Conservation (phyloP, 2,888 invertebrate species). For the Vesta saturnalis region DNA sequence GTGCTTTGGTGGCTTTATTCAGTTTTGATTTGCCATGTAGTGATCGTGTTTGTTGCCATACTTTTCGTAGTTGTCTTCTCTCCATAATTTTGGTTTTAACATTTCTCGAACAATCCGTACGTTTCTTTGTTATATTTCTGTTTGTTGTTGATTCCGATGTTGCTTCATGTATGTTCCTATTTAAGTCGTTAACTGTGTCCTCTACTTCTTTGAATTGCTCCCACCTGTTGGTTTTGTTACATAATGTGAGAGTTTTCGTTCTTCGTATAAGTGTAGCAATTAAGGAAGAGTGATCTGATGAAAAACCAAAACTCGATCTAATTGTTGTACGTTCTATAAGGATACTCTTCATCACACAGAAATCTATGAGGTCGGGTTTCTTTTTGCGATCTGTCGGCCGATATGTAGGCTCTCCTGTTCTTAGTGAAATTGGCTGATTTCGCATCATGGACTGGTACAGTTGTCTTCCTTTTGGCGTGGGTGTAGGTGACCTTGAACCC, state of each 20-base stretch:
- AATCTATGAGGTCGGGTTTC: constrained; percentile 9
- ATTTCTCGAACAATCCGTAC: constrained; percentile 3
- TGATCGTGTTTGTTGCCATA: constrained; percentile 6
- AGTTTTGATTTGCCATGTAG: constrained; percentile 11
- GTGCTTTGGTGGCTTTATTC: constrained; percentile 11
- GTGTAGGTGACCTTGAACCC: constrained; percentile 1
- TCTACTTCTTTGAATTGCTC: constrained; percentile 7
- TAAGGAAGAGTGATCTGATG: background rate
- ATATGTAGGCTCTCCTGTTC: constrained; percentile 11
- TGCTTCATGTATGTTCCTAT: constrained; percentile 11
- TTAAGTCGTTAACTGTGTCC: constrained; percentile 13
- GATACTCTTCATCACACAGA: constrained; percentile 14
- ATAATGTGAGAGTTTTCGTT: constrained; percentile 12
- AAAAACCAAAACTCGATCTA: background rate
- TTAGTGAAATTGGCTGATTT: background rate
- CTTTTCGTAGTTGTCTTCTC: background rate
- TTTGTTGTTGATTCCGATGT: constrained; percentile 6
- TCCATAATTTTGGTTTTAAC: constrained; percentile 14
- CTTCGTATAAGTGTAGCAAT: constrained; percentile 16
- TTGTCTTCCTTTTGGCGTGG: constrained; percentile 13
- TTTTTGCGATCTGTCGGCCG: constrained; percentile 15
- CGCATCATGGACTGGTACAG: constrained; percentile 9
- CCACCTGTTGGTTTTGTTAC: constrained; percentile 12
- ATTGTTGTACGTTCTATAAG: background rate
- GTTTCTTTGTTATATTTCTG: constrained; percentile 8